Evolutionary conservation across 2,888 invertebrate genomes (phyloP).

Genomic region (Pollenia angustigena): DNA sequence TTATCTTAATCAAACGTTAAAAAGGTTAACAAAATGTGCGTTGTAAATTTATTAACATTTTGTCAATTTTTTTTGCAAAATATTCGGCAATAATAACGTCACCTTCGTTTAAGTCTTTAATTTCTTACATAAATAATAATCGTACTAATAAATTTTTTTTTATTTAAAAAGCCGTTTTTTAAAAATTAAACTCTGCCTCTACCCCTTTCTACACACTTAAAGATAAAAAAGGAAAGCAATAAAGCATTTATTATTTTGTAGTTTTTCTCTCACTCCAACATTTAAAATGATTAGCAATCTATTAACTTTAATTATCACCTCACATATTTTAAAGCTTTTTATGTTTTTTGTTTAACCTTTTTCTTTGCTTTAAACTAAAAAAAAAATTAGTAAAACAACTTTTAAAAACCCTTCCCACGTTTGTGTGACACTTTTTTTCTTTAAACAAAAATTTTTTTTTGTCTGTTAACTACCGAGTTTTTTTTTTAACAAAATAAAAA

Average conservation of each 20-base stretch:
- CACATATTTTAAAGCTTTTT: conserved; percentile 65
- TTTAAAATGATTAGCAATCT: conserved; percentile 64
- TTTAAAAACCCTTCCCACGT: conserved; percentile 70
- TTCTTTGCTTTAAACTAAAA: not conserved
- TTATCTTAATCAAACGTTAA: no score
- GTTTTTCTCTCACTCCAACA: not conserved
- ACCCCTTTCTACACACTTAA: not conserved
- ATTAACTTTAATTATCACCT: conserved; percentile 73
- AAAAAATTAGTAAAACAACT: conserved; percentile 26
- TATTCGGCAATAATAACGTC: not conserved
- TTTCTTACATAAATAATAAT: not conserved
- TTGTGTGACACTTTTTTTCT: conserved; percentile 63
- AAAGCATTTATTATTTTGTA: no score
- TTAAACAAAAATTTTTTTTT: conserved; percentile 14
- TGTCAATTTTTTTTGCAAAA: conserved; percentile 10
- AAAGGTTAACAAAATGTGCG: no score
- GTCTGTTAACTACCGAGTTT: not conserved
- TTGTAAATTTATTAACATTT: not conserved
- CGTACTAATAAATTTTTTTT: not conserved
- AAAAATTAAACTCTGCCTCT: not conserved
- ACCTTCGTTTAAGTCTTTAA: not conserved
- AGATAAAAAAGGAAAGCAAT: no score
- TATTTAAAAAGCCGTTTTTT: conserved; percentile 29
- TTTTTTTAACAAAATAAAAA: not conserved
- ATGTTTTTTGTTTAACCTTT: conserved; percentile 39